Evolutionary conservation across 37 sponge, comb jelly and placozoan species (phyloP), one percentile per base, ranked within the genome.

Genomic region (Oopsacas minuta): DNA sequence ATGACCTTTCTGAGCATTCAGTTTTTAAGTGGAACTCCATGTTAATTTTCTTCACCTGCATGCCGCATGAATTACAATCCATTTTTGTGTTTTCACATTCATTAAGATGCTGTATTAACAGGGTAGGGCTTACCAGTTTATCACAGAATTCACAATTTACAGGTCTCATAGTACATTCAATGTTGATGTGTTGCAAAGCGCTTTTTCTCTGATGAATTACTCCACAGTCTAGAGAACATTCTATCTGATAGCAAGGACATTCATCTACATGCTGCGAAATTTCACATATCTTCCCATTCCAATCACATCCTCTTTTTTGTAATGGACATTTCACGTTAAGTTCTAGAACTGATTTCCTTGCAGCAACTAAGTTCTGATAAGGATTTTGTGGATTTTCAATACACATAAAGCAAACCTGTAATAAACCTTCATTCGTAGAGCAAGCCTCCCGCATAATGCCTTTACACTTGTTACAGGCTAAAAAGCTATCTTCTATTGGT

Each of bases 161-260:
- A 5, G 20, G 20, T 25, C 7, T 10, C 75, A 25, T 61, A 20
- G 75, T 3, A n/a, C 75, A 61, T 25, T 61, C 75, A 25, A 34
- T 61, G 28, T 3, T 61, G 3, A 32, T n/a, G 75, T 61, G 75
- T 61, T 32, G 22, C 75, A n/a, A 3, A 61, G 30, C 75, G 30
- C 28, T n/a, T 3, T 34, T 3, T n/a, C 75, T 61, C 75, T 61
- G 75, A 7, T 32, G 7, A 25, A 61, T n/a, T n/a, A 20, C 30
- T 61, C 75, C 75, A 61, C 75, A 61, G 75, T n/a, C 75, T 34
- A 61, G 75, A n/a, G 75, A 61, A 12, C 75, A 61, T n/a, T 61
- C 75, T 25, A 61, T 61, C 22, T 32, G 7, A 61, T 25, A 61
- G 30, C 75, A 61, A 3, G 30, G 17, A 34, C 75, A 61, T n/a